Evolutionary conservation across 2,113 vertebrate species (phyloP).

Genomic region (Alaudala cheleensis): DNA sequence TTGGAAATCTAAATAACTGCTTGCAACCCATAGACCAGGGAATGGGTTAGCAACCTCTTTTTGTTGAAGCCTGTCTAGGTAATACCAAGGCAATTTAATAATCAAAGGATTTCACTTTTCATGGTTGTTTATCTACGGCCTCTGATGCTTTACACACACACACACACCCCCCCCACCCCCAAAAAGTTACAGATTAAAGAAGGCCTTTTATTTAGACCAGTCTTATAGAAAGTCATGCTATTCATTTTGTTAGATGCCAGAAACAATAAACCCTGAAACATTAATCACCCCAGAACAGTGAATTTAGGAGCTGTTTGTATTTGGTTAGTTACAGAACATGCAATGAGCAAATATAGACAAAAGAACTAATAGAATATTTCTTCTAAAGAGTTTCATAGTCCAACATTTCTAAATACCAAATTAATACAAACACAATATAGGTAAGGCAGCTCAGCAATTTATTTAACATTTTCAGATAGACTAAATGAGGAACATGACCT

Average conservation of each 20-base stretch:
- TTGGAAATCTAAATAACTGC: background rate
- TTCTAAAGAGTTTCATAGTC: background rate
- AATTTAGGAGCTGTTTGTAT: background rate
- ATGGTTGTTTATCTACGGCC: background rate
- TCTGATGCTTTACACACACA: background rate
- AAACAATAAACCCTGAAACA: background rate
- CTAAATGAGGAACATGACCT: background rate
- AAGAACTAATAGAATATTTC: background rate
- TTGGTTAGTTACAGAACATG: background rate
- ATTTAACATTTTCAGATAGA: conserved; percentile 27
- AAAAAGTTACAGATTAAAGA: background rate
- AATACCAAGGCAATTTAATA: background rate
- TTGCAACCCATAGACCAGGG: background rate
- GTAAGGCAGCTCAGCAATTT: background rate
- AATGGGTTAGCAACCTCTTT: background rate
- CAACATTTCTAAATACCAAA: background rate
- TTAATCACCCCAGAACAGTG: background rate
- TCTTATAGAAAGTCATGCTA: background rate
- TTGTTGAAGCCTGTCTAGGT: background rate
- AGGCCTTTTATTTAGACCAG: background rate
- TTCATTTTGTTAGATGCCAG: background rate
- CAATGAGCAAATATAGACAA: background rate
- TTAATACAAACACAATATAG: background rate
- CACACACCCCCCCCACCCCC: rapidly evolving
- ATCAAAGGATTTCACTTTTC: background rate